Evolutionary conservation across 2,113 vertebrate genomes (phyloP), one percentile per base, ranked within the genome.

Genomic region (Cyprinodon brontotheroides): DNA sequence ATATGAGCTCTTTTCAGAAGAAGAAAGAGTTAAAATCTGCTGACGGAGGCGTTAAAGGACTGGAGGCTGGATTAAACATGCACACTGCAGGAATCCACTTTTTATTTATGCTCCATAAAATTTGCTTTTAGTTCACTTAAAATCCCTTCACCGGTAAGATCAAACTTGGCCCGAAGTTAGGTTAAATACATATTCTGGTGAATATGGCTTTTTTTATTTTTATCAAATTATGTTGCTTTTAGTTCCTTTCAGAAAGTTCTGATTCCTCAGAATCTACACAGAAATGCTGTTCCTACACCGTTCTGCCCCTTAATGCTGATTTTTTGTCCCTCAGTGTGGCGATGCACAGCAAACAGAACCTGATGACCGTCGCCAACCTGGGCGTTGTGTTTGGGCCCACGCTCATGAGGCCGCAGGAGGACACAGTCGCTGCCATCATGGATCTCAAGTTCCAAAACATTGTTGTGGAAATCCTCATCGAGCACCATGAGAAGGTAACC

Each of bases 401-500:
- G 0, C 93, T 99, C 86, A 99, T 99, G 98, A 95, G 97, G 86
- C 96, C 98, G 0, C 96, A 98, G 90, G 97, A 99, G 83, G 97
- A 99, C 80, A 99, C 96, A 0, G 98, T 99, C 9, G 98, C 98
- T 12, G 98, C 96, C 92, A 97, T 99, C 86, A 98, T 99, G 97
- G 98, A 99, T 85, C 93, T 99, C 40, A 99, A 99, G 90, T 99
- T 99, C 89, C 98, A 99, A 91, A 99, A 99, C 88, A 99, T 99
- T 1, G 97, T 99, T 0, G 96, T 99, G 38, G 98, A 99, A 93
- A 98, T 99, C 82, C 94, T 99, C 76, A 98, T 99, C 20, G 97
- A 99, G 91, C 97, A 99, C 40, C 93, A 98, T 0, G 95, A 97
- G 75, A 99, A 97, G 97, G 98, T 99, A 91, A 91, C 29, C 29